These are phyloP conservation scores for Tethea ocularis DNA, from an alignment of 2,888 invertebrate genomes.

Conservation along the genomic window DNA sequence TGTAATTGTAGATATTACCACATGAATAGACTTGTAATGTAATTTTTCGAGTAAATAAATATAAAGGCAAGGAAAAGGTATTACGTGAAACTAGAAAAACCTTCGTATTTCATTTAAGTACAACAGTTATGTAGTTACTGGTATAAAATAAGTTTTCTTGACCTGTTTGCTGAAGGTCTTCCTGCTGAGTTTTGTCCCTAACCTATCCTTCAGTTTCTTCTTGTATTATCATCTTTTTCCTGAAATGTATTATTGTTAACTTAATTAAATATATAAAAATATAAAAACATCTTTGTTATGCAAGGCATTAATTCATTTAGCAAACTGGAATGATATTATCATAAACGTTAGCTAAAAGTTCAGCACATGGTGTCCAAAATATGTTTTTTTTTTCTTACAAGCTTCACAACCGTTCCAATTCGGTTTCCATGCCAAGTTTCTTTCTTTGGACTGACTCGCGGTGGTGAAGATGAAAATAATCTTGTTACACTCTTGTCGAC, in stretches of 20 bases:
- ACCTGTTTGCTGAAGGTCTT: conserved; percentile 16
- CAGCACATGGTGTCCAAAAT: neutral
- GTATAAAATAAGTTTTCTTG: conserved; percentile 11
- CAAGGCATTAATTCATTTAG: too few relatives aligned
- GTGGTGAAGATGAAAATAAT: conserved; percentile 4
- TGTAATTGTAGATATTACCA: too few relatives aligned
- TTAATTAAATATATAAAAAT: neutral
- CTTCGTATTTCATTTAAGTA: neutral
- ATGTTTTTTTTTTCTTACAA: conserved; percentile 2
- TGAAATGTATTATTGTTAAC: neutral
- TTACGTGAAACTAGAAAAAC: neutral
- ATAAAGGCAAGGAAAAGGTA: neutral
- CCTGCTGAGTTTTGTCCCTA: conserved; percentile 10
- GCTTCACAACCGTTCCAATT: neutral
- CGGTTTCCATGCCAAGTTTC: conserved; percentile 1
- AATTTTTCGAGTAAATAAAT: too few relatives aligned
- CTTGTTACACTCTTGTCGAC: conserved; percentile 1
- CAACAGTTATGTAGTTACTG: neutral
- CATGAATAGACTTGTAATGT: too few relatives aligned
- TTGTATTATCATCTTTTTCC: neutral
- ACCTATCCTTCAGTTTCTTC: conserved; percentile 8
- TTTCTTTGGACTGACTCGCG: neutral
- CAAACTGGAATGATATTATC: too few relatives aligned
- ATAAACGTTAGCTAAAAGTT: neutral
- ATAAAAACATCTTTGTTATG: too few relatives aligned